Conservation (phyloP, 2,113 vertebrate genomes). For the Colistium nudipinnis region DNA sequence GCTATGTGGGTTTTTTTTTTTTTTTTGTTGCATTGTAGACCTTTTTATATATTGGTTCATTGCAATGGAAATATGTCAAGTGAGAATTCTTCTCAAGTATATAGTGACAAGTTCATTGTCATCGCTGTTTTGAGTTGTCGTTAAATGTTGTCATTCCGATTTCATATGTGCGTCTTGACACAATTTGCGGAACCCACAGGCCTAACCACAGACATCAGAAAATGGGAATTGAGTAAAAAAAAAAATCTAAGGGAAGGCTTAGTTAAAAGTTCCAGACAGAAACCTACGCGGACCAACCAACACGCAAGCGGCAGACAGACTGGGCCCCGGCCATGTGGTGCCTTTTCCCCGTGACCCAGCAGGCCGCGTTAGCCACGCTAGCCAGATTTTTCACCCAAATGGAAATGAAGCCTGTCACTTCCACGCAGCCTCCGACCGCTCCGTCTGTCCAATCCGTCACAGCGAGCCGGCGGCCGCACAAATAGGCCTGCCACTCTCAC, state of each 20-base stretch:
- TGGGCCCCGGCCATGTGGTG: slow-evolving; percentile 19
- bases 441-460: slow-evolving; percentile 83
- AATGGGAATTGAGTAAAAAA: background rate
- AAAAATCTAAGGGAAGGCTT: too few relatives aligned
- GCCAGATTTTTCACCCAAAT: slow-evolving; percentile 86
- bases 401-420: slow-evolving; percentile 83
- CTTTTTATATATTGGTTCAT: background rate
- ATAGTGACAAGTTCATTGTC: background rate
- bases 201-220: background rate
- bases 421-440: slow-evolving; percentile 78
- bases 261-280: slow-evolving; percentile 19
- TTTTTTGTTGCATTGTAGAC: background rate
- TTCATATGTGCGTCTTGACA: too few relatives aligned
- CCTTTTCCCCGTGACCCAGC: slow-evolving; percentile 50
- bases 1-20: background rate
- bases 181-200: background rate
- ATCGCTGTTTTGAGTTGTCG: background rate
- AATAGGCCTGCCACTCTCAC: slow-evolving; percentile 86
- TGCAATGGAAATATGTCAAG: background rate
- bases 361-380: slow-evolving; percentile 70
- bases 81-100: background rate
- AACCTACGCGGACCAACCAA: slow-evolving; percentile 31
- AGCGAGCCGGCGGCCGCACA: slow-evolving; percentile 70
- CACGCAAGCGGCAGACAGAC: slow-evolving; percentile 28
- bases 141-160: background rate